phyloP scores from a whole-genome alignment of 1,140 invertebrate species.

The Vanessa atalanta region DNA sequence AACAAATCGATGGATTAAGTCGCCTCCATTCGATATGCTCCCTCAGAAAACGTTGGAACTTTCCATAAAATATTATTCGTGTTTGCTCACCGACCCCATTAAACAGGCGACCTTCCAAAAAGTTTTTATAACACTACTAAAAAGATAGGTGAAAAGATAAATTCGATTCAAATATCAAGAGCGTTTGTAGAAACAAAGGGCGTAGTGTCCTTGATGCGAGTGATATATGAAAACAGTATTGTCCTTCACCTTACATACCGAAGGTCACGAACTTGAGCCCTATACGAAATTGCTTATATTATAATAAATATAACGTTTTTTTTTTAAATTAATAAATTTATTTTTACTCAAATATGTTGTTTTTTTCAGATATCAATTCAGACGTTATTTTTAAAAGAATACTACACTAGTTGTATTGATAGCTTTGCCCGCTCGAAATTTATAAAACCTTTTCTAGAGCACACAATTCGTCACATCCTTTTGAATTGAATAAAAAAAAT shows the following conservation, averaged over 20 bases:
- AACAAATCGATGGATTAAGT: background rate
- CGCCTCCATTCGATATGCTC: no score
- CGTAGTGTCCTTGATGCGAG: slow-evolving; percentile 30
- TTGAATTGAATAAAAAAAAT: no score
- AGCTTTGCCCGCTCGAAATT: no score
- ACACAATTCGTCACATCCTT: no score
- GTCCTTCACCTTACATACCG: slow-evolving; percentile 24
- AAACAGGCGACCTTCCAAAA: background rate
- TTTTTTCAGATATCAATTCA: no score
- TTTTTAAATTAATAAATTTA: background rate
- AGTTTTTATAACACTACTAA: slow-evolving; percentile 15
- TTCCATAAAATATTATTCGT: no score
- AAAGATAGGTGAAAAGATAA: slow-evolving; percentile 25
- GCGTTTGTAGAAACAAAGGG: slow-evolving; percentile 22
- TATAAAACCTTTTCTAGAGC: no score
- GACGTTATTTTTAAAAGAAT: no score
- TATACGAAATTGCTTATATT: slow-evolving; percentile 16
- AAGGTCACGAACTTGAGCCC: slow-evolving; percentile 31
- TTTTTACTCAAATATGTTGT: no score
- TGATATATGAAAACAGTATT: slow-evolving; percentile 28
- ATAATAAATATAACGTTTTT: slow-evolving; percentile 2
- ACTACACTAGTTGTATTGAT: no score
- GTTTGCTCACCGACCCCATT: no score
- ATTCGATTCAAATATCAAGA: slow-evolving; percentile 24
- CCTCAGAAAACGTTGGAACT: no score